phyloP scores from a whole-genome alignment of 2,113 vertebrate species.

The Scartelaos histophorus region DNA sequence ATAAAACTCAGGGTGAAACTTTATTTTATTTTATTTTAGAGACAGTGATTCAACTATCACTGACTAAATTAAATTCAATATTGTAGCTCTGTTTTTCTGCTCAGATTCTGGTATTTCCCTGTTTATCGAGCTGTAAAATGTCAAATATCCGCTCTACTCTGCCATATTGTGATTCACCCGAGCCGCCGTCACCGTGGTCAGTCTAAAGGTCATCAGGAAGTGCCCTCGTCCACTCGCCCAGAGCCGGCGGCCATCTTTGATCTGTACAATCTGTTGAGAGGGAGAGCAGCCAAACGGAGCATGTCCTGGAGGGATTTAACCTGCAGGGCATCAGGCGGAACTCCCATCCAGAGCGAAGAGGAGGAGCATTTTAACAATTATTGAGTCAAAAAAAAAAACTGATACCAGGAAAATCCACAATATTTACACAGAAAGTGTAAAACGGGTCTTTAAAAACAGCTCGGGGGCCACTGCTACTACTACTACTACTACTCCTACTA shows the following conservation, averaged over 20 bases:
- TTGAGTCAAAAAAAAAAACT: too few species aligned
- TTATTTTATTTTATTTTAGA: too few species aligned
- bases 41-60: too few species aligned
- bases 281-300: slow-evolving; percentile 23
- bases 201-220: slow-evolving; percentile 45
- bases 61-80: background rate
- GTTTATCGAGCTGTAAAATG: background rate
- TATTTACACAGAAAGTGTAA: too few species aligned
- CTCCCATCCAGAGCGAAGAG: background rate
- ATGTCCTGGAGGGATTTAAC: slow-evolving; percentile 14
- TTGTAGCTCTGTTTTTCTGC: background rate
- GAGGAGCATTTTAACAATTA: background rate
- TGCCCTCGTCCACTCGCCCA: slow-evolving; percentile 50
- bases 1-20: too few species aligned
- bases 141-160: background rate
- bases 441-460: too few species aligned
- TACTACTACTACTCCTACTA: too few species aligned
- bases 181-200: slow-evolving; percentile 37
- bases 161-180: slow-evolving; percentile 14
- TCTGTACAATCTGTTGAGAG: slow-evolving; percentile 54
- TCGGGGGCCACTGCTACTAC: too few species aligned
- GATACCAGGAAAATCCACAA: too few species aligned
- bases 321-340: slow-evolving; percentile 48
- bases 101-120: background rate
- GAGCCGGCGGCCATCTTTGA: slow-evolving; percentile 48